Evolutionary conservation across 2,797 vertebrate species (phyloP).

Genomic region (Syngnathus acus): DNA sequence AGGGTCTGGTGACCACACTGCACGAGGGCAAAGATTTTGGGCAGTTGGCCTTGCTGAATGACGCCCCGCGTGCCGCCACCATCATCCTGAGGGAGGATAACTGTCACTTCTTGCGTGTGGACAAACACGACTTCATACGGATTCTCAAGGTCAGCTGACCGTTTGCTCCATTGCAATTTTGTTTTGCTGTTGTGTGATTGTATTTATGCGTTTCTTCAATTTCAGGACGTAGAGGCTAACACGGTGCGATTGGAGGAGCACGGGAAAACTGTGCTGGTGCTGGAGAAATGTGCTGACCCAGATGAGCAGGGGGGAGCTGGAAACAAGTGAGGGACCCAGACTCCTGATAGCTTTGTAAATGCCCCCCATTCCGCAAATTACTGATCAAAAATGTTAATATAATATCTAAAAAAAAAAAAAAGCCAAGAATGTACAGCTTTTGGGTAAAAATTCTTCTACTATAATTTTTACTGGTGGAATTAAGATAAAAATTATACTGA

Average conservation of each 20-base stretch:
- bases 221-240: constrained; percentile 91
- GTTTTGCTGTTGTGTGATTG: not conserved
- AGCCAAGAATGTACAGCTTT: too few species aligned
- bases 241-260: constrained; percentile 94
- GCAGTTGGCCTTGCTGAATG: constrained; percentile 89
- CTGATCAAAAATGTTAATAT: too few species aligned
- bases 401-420: too few species aligned
- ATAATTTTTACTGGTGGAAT: too few species aligned
- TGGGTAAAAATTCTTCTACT: too few species aligned
- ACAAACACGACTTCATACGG: constrained; percentile 92
- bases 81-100: constrained; percentile 90
- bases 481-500: too few species aligned
- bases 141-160: constrained; percentile 82
- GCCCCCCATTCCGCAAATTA: too few species aligned
- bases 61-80: constrained; percentile 86
- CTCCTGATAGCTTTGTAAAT: not conserved
- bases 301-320: constrained; percentile 55
- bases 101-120: constrained; percentile 91
- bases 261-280: constrained; percentile 85
- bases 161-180: not conserved
- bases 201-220: not conserved
- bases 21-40: constrained; percentile 95
- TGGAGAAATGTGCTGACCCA: constrained; percentile 78
- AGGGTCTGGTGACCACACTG: constrained; percentile 88
- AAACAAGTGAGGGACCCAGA: constrained; percentile 65